Evolutionary conservation across 35 echinoderm and acorn worm species (phyloP).

Genomic region (Hemicentrotus pulcherrimus): DNA sequence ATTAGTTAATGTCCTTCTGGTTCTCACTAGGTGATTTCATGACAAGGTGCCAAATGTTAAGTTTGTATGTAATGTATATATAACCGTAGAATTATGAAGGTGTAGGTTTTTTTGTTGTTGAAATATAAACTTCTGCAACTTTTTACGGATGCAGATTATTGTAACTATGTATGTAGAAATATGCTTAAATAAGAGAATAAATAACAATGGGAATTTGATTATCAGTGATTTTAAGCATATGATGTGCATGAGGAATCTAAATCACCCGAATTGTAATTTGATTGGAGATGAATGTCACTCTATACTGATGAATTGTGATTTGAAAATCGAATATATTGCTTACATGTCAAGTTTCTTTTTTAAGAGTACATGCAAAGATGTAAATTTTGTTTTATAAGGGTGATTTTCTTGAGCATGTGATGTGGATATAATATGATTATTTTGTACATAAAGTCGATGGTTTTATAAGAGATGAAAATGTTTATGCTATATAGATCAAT

Average conservation of each 20-base stretch:
- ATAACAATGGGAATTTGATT: not conserved
- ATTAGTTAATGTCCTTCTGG: not conserved
- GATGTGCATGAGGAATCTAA: not conserved
- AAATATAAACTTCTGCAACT: not conserved
- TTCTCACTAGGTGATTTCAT: not conserved
- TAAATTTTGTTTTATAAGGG: not conserved
- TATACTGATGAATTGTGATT: not conserved
- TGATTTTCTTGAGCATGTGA: not conserved
- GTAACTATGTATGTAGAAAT: not conserved
- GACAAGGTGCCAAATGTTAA: not conserved
- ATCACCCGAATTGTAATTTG: not conserved
- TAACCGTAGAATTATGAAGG: not conserved
- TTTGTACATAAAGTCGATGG: not conserved
- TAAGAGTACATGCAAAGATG: not conserved
- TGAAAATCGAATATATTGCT: not conserved
- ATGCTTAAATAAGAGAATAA: not conserved
- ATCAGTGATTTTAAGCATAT: not conserved
- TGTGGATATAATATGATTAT: not conserved
- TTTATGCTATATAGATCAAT: slow-evolving; percentile 14
- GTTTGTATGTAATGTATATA: not conserved
- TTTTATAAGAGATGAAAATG: not conserved
- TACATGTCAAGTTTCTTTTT: too few species aligned
- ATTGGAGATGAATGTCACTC: not conserved
- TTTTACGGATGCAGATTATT: not conserved
- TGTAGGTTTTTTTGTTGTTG: not conserved